Percentiles rank a stretch among this genome's conserved stretches.
Evolutionary conservation across 2,113 vertebrate genomes (phyloP).

Genomic region (Zonotrichia leucophrys): DNA sequence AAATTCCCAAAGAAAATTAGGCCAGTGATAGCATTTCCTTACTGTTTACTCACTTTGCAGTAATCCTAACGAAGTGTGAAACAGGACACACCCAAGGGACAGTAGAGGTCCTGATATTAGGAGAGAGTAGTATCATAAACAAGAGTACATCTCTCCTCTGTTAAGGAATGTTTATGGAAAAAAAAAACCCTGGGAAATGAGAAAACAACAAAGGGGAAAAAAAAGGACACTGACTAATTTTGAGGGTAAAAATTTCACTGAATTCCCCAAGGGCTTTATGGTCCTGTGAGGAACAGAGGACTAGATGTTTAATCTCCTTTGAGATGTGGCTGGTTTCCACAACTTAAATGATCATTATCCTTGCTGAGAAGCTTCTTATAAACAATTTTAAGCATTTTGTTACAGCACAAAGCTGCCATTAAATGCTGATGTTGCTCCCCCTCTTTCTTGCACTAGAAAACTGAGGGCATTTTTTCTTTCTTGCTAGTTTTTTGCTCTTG

Average conservation of each 20-base stretch:
- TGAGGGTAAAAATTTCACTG: background rate
- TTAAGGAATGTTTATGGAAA: background rate
- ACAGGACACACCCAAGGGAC: background rate
- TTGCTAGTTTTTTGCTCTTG: constrained; percentile 46
- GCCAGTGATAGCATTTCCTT: background rate
- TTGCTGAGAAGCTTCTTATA: background rate
- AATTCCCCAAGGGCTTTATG: background rate
- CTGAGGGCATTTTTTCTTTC: background rate
- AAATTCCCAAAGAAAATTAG: background rate
- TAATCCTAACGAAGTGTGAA: background rate
- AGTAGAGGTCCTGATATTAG: background rate
- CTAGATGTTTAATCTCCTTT: background rate
- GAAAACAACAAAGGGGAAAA: background rate
- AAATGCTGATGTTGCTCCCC: background rate
- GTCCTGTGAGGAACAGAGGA: background rate
- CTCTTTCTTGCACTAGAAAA: constrained; percentile 39
- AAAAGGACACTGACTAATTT: background rate
- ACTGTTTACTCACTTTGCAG: background rate
- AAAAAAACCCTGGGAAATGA: background rate
- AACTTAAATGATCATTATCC: background rate
- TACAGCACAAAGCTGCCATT: background rate
- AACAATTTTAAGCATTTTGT: constrained; percentile 9
- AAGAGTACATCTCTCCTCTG: background rate
- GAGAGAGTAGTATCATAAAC: background rate
- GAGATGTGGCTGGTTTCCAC: background rate